phyloP scores from a whole-genome alignment of 1,140 invertebrate species.

The Aphidius ervi region DNA sequence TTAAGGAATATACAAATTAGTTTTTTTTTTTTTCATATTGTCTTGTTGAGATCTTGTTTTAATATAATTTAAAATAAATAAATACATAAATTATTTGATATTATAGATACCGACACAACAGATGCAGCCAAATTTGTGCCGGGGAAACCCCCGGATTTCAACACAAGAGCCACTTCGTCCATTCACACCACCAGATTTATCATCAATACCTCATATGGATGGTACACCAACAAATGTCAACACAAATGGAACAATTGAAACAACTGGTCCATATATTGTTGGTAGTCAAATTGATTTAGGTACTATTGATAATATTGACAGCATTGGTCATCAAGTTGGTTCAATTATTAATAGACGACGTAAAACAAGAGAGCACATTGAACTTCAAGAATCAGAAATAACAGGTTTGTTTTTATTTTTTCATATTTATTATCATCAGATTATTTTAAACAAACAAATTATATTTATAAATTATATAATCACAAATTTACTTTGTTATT shows the following conservation, averaged over 20 bases:
- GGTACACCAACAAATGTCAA: conserved; percentile 31
- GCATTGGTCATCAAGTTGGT: conserved; percentile 39
- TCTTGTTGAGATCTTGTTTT: too few species aligned
- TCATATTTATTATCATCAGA: too few species aligned
- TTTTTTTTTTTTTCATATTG: too few species aligned
- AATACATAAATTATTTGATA: background rate
- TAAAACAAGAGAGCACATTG: conserved; percentile 43
- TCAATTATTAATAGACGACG: conserved; percentile 28
- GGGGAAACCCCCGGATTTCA: conserved; percentile 40
- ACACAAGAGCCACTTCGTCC: conserved; percentile 38
- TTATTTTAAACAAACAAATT: background rate
- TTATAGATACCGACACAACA: conserved; percentile 44
- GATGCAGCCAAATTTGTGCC: conserved; percentile 44
- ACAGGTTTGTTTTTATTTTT: conserved; percentile 27
- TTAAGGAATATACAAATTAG: too few species aligned
- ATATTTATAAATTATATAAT: background rate
- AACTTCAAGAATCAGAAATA: conserved; percentile 39
- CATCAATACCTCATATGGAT: conserved; percentile 52
- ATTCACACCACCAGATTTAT: conserved; percentile 47
- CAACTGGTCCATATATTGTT: conserved; percentile 45
- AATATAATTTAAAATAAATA: too few species aligned
- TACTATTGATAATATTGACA: conserved; percentile 49
- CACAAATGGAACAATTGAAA: conserved; percentile 23
- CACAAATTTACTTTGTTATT: too few species aligned
- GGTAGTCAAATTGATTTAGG: conserved; percentile 50